Conservation (phyloP, 1,140 invertebrate species). For the Megathymus violae region DNA sequence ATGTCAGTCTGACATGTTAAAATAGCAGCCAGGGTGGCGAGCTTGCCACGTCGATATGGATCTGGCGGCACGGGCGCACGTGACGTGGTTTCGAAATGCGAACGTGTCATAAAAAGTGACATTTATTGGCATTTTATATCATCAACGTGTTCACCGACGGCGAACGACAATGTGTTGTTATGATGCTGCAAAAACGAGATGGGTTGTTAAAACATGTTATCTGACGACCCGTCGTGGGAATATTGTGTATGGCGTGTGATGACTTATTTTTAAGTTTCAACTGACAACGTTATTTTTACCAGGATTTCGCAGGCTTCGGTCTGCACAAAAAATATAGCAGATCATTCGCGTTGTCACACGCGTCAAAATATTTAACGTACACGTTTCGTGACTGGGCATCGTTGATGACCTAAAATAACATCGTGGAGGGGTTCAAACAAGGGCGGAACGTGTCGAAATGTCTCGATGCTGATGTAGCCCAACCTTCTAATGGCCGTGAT, state of each 20-base stretch:
- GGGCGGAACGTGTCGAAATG: slow-evolving; percentile 75
- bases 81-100: slow-evolving; percentile 68
- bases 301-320: background rate
- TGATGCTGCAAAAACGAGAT: slow-evolving; percentile 74
- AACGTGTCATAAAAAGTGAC: slow-evolving; percentile 79
- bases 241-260: slow-evolving; percentile 41
- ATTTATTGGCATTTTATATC: slow-evolving; percentile 82
- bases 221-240: slow-evolving; percentile 64
- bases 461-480: slow-evolving; percentile 59
- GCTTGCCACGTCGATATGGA: slow-evolving; percentile 63
- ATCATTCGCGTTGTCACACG: slow-evolving; percentile 7
- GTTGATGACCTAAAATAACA: slow-evolving; percentile 66
- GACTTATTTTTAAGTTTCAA: slow-evolving; percentile 44
- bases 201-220: slow-evolving; percentile 58
- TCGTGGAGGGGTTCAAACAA: slow-evolving; percentile 54
- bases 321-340: slow-evolving; percentile 11
- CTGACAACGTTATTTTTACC: slow-evolving; percentile 1
- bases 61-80: slow-evolving; percentile 67
- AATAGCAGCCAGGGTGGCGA: slow-evolving; percentile 71
- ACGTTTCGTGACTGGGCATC: slow-evolving; percentile 31
- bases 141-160: slow-evolving; percentile 72
- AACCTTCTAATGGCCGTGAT: slow-evolving; percentile 74
- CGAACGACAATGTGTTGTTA: slow-evolving; percentile 62
- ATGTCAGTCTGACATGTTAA: slow-evolving; percentile 57
- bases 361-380: slow-evolving; percentile 36